phyloP scores from a whole-genome alignment of 2,797 vertebrate genomes.

The Galago senegalensis region DNA sequence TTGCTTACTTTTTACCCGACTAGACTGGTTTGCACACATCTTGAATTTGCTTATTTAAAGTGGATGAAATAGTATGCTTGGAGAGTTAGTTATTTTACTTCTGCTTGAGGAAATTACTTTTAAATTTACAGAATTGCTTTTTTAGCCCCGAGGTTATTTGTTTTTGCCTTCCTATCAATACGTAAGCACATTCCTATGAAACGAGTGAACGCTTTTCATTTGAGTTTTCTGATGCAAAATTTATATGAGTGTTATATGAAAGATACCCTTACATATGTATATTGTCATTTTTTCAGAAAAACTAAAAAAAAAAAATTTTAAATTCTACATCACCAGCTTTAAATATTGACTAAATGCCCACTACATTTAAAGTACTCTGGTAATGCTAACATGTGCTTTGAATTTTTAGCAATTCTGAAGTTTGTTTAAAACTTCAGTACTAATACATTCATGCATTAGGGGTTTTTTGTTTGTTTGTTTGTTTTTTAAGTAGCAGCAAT shows the following conservation, averaged over 20 bases:
- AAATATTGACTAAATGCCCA: not conserved
- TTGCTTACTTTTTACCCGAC: not conserved
- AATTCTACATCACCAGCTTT: not conserved
- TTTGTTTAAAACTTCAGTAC: not conserved
- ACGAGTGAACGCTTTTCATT: conserved; percentile 57
- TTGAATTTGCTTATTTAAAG: conserved; percentile 59
- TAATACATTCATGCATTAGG: not conserved
- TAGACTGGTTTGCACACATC: conserved; percentile 33
- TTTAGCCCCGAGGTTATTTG: conserved; percentile 48
- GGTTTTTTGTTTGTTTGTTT: not conserved
- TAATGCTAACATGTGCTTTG: not conserved
- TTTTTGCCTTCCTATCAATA: not conserved
- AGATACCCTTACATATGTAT: not conserved
- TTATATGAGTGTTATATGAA: not conserved
- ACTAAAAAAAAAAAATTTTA: not conserved
- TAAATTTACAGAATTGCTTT: not conserved
- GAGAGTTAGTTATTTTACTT: conserved; percentile 72
- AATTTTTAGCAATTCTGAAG: not conserved
- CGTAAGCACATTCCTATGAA: conserved; percentile 36
- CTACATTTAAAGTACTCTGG: not conserved
- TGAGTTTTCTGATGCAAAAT: not conserved
- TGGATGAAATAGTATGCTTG: conserved; percentile 26
- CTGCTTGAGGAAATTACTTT: conserved; percentile 68
- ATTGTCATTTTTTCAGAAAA: conserved; percentile 31
- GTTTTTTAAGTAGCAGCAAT: not conserved